A percentile compares a stretch with the other conserved stretches of the same genome.
These are phyloP conservation scores for Xanthostigma xanthostigma DNA, from an alignment of 2,888 invertebrate genomes.

Conservation along the genomic window DNA sequence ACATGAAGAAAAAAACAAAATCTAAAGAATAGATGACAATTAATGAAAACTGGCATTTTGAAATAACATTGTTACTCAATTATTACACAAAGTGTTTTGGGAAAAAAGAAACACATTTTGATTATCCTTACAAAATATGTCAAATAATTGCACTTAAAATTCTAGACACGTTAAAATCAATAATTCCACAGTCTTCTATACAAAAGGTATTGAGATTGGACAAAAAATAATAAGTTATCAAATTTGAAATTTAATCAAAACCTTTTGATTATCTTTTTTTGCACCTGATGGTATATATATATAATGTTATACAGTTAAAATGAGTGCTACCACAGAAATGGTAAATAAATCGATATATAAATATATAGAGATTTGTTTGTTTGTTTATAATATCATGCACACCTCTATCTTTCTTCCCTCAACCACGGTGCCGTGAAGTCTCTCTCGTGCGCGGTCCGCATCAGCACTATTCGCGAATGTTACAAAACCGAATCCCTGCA, in stretches of 20 bases:
- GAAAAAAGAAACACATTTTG: too few relatives aligned
- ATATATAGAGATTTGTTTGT: constrained; percentile 15
- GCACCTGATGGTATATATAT: not conserved
- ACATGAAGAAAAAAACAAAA: too few relatives aligned
- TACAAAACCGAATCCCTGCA: constrained; percentile 99
- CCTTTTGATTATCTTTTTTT: not conserved
- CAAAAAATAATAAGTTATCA: not conserved
- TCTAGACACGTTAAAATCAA: not conserved
- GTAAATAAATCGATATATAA: constrained; percentile 13
- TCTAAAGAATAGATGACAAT: too few relatives aligned
- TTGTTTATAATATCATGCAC: constrained; percentile 61
- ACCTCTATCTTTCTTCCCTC: constrained; percentile 99
- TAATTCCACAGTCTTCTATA: not conserved
- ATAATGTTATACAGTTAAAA: constrained; percentile 42
- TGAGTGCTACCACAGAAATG: constrained; percentile 34
- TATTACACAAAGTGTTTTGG: too few relatives aligned
- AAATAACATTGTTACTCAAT: too few relatives aligned
- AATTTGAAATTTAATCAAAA: not conserved
- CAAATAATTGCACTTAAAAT: not conserved
- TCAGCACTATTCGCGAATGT: constrained; percentile 99
- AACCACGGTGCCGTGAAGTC: constrained; percentile 99
- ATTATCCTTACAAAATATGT: not conserved
- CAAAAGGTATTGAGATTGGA: too few relatives aligned
- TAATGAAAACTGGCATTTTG: too few relatives aligned
- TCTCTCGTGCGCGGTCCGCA: constrained; percentile 99